These are phyloP conservation scores for Zaprionus davidi DNA, from an alignment of 1,140 invertebrate species.

Conservation along the genomic window DNA sequence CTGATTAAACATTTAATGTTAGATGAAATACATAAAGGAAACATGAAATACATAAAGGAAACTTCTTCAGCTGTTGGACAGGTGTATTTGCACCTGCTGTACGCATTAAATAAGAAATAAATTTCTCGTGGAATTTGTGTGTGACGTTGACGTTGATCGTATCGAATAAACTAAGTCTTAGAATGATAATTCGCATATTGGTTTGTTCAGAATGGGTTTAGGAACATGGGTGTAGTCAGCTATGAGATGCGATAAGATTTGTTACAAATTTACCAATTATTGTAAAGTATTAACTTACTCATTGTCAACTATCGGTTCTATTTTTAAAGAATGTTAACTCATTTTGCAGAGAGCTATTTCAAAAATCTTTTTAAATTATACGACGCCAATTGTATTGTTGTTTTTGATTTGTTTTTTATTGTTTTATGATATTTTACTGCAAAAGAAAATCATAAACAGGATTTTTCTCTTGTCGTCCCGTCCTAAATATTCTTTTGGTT, in stretches of 20 bases:
- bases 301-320: no score
- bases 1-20: neutral
- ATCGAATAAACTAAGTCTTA: neutral
- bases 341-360: no score
- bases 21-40: no score
- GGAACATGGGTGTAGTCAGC: neutral
- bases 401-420: no score
- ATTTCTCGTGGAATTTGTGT: conserved; percentile 24
- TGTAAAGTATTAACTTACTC: no score
- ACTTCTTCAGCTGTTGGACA: neutral
- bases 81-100: neutral
- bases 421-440: no score
- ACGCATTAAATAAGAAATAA: conserved; percentile 32
- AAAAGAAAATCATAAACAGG: no score
- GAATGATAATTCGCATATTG: neutral
- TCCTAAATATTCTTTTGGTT: neutral
- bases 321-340: no score
- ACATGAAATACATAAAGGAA: neutral
- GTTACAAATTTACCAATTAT: no score
- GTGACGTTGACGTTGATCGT: neutral
- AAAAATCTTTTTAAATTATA: no score
- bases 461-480: neutral
- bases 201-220: neutral
- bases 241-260: neutral
- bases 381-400: no score